phyloP scores from a whole-genome alignment of 2,888 invertebrate genomes.

The Rambutsinella grinnellia region DNA sequence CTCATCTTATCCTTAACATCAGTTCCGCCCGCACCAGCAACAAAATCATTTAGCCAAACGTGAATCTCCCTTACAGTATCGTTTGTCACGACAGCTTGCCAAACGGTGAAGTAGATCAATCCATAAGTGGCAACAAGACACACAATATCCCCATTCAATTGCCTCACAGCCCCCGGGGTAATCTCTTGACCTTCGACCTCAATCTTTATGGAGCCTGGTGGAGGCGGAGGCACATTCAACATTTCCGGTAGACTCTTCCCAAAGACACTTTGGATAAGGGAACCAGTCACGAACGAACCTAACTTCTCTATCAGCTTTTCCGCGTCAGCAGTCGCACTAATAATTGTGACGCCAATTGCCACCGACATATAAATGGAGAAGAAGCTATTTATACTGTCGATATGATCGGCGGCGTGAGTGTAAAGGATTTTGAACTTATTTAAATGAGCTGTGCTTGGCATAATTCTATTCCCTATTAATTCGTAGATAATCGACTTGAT shows the following conservation, averaged over 20 bases:
- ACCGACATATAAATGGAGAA: constrained; percentile 51
- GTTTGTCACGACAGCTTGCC: constrained; percentile 58
- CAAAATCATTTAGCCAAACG: constrained; percentile 62
- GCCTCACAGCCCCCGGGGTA: constrained; percentile 28
- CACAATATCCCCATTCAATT: constrained; percentile 43
- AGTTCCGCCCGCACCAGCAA: constrained; percentile 28
- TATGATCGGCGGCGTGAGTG: constrained; percentile 51
- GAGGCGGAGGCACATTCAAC: background rate
- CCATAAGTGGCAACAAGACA: constrained; percentile 32
- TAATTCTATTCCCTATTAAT: constrained; percentile 26
- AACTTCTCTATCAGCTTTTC: background rate
- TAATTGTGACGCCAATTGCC: constrained; percentile 24
- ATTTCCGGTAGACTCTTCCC: too few species aligned
- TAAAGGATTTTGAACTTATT: constrained; percentile 55
- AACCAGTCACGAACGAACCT: background rate
- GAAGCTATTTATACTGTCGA: constrained; percentile 39
- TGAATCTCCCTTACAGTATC: constrained; percentile 58
- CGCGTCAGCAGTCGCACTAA: constrained; percentile 16
- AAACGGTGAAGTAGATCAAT: constrained; percentile 49
- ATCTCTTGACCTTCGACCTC: background rate
- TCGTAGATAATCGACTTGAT: constrained; percentile 43
- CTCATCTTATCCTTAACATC: constrained; percentile 12
- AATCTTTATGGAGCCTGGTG: background rate
- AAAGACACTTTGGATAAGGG: too few species aligned
- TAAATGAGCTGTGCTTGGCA: constrained; percentile 31